Base-by-base conservation (phyloP, 1,140 invertebrate species). In the Macrocentrus cingulum region DNA sequence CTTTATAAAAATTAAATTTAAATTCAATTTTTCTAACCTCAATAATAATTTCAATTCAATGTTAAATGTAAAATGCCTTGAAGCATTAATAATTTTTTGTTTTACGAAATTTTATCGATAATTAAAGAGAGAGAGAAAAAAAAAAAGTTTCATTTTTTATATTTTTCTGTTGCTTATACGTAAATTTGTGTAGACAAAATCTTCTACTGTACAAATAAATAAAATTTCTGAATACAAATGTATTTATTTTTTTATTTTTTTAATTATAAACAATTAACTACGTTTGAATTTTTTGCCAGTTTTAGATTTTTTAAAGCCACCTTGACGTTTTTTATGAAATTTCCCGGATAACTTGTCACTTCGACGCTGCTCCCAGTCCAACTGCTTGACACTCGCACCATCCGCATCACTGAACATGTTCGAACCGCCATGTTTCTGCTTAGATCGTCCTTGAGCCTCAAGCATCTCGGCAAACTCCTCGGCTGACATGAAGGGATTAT, bases 391-490 rank as follows among this genome's bases (percentile, higher is more conserved):
- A 60, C 83, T 84, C 2, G 87, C 80, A 60, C 88, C 88, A 62
- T 90, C 87, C 13, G 79, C 81, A 60, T 85, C 86, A 8, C 81
- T 84, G 0, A 88, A 77, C 0, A 81, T 81, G 66, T 86, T 82
- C 50, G 83, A 84, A 11, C 84, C 82, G 11, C 87, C 87, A 46
- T 84, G 81, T 58, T 85, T 86, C 15, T 62, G 23, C 54, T 83
- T 84, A 1, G 81, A 81, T 37, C 80, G 77, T 1, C 84, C 85
- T 20, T 86, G 85, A 58, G 88, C 84, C 70, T 89, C 88, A 32
- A 90, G 65, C 63, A 89, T 80, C 16, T 87, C 86, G 0, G 88
- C 84, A 68, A 89, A 90, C 68, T 89, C 84, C 75, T 89, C 88
- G 0, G 87, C 87, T 0, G 87, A 87, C n/a, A 87, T 85, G 69